Percentiles rank a stretch among this genome's conserved stretches.
Evolutionary conservation across 2,113 vertebrate species (phyloP).

Genomic region (Puntigrus tetrazona): DNA sequence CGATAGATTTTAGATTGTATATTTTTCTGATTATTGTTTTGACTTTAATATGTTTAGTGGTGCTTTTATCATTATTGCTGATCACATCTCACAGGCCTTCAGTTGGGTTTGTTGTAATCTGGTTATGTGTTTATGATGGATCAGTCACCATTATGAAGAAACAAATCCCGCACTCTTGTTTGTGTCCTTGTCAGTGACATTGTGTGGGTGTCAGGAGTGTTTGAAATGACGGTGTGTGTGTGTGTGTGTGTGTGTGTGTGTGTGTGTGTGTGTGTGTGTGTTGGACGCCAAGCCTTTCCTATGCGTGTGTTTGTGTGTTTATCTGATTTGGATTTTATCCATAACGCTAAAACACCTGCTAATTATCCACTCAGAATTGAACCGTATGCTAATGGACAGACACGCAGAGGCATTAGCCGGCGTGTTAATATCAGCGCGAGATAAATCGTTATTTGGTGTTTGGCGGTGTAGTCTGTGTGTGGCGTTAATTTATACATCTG

Average conservation of each 20-base stretch:
- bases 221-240: constrained; percentile 1
- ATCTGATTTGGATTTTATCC: constrained; percentile 29
- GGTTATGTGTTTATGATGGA: background rate
- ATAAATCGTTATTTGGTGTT: background rate
- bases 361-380: constrained; percentile 16
- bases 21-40: background rate
- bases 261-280: constrained; percentile 1
- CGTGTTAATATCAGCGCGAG: background rate
- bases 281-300: background rate
- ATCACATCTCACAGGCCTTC: background rate
- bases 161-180: constrained; percentile 32
- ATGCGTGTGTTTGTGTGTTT: background rate
- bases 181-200: constrained; percentile 38
- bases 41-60: background rate
- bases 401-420: background rate
- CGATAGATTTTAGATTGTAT: too few species aligned
- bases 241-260: background rate
- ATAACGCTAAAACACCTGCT: constrained; percentile 23
- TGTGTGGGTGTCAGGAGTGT: background rate
- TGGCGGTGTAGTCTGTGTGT: background rate
- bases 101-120: too few species aligned
- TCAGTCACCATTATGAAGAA: background rate
- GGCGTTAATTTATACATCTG: background rate
- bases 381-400: constrained; percentile 5
- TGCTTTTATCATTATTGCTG: background rate